Conservation (phyloP, 2,113 vertebrate species). For the Oophaga pumilio region DNA sequence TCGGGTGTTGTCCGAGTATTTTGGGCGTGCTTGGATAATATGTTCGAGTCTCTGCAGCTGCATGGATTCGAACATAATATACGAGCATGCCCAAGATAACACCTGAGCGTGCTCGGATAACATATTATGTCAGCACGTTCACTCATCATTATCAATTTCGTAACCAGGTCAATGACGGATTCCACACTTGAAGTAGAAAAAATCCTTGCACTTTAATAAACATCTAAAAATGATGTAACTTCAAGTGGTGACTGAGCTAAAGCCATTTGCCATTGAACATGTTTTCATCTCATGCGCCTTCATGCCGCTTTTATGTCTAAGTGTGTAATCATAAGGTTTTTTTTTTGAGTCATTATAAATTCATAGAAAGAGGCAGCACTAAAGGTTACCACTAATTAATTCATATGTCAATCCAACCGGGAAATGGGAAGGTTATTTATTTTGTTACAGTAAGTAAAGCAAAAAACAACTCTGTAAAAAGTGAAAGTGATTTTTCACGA, state of each 20-base stretch:
- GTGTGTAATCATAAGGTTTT: background rate
- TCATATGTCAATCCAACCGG: constrained; percentile 34
- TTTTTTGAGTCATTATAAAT: constrained; percentile 8
- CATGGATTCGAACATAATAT: too few species aligned
- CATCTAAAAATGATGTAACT: background rate
- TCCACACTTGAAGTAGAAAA: background rate
- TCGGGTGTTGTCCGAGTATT: too few species aligned
- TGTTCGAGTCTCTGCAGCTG: too few species aligned
- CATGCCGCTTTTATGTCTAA: background rate
- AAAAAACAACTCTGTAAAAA: constrained; percentile 29
- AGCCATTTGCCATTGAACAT: background rate
- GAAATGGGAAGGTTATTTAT: constrained; percentile 46
- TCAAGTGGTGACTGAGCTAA: background rate
- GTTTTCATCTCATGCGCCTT: background rate
- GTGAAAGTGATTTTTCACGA: background rate
- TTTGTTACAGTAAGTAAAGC: constrained; percentile 28
- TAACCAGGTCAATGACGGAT: background rate
- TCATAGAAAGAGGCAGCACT: constrained; percentile 26
- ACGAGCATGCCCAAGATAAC: too few species aligned
- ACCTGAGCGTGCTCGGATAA: too few species aligned
- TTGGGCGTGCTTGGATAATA: too few species aligned
- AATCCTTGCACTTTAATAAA: background rate
- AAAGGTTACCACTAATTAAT: constrained; percentile 28
- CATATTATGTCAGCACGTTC: too few species aligned
- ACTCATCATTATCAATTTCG: too few species aligned